Evolutionary conservation across 2,113 vertebrate genomes (phyloP).

Genomic region (Malurus alboscapulatus): DNA sequence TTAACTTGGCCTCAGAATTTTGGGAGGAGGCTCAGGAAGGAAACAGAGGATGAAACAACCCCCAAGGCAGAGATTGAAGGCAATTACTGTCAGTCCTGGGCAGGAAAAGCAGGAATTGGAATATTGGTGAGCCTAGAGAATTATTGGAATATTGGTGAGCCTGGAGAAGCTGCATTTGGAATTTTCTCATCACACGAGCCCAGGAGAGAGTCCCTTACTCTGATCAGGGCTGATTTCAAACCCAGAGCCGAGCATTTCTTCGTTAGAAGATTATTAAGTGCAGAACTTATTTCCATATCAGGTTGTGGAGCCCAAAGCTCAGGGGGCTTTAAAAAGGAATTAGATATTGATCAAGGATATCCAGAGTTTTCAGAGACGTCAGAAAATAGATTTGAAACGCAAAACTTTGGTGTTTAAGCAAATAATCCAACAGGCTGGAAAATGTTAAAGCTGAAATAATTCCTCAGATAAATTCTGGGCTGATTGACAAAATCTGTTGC

Average conservation of each 20-base stretch:
- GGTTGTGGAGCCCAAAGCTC: background rate
- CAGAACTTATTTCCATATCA: background rate
- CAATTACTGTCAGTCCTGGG: background rate
- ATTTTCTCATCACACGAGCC: background rate
- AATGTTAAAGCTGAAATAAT: background rate
- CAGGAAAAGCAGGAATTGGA: background rate
- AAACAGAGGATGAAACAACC: background rate
- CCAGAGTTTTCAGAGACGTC: background rate
- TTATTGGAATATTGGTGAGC: background rate
- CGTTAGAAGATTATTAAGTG: background rate
- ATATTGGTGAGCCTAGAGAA: background rate
- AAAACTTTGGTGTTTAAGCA: background rate
- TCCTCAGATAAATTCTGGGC: background rate
- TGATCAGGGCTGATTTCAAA: background rate
- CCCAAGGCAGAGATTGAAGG: background rate
- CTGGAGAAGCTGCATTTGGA: background rate
- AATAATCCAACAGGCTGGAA: background rate
- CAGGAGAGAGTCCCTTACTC: background rate
- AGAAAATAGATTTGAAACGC: background rate
- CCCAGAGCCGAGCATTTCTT: background rate
- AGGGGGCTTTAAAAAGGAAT: background rate
- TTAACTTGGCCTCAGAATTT: background rate
- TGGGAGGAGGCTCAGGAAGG: background rate
- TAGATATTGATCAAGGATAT: background rate
- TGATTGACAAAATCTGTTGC: background rate